These are phyloP conservation scores for Drosophila maculinotata DNA, from an alignment of 2,888 invertebrate species.

Conservation along the genomic window DNA sequence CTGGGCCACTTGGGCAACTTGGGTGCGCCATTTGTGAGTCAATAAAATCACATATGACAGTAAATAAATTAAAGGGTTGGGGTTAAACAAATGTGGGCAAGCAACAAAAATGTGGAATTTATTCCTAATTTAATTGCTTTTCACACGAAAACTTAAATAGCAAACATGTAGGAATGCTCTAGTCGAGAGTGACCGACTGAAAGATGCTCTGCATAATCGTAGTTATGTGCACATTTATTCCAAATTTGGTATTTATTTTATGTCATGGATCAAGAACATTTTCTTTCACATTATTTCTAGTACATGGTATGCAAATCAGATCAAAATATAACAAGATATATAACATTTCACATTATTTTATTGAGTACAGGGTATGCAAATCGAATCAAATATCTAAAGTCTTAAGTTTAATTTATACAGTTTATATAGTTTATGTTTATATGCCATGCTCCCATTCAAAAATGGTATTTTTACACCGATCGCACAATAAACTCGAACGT, in stretches of 20 bases:
- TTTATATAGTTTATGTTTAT: background rate
- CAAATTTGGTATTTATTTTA: background rate
- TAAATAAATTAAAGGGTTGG: conserved; percentile 16
- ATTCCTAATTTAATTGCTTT: conserved; percentile 20
- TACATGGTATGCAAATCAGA: no score
- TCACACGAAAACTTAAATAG: conserved; percentile 14
- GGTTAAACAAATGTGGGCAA: conserved; percentile 11
- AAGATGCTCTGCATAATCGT: background rate
- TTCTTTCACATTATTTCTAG: no score
- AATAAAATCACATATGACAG: conserved; percentile 23
- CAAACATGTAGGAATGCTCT: background rate
- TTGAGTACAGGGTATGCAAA: background rate
- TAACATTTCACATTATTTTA: no score
- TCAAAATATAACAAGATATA: no score
- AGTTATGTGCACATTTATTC: background rate
- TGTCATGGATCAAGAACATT: background rate
- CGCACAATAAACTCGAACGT: no score
- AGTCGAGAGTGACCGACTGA: background rate
- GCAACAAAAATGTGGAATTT: conserved; percentile 6
- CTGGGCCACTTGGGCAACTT: background rate
- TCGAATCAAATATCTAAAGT: background rate
- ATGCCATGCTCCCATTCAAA: background rate
- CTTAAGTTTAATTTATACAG: background rate
- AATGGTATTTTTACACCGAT: background rate
- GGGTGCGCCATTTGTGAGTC: conserved; percentile 22